Evolutionary conservation across 2,113 vertebrate genomes (phyloP).

Genomic region (Falcunculus frontatus): DNA sequence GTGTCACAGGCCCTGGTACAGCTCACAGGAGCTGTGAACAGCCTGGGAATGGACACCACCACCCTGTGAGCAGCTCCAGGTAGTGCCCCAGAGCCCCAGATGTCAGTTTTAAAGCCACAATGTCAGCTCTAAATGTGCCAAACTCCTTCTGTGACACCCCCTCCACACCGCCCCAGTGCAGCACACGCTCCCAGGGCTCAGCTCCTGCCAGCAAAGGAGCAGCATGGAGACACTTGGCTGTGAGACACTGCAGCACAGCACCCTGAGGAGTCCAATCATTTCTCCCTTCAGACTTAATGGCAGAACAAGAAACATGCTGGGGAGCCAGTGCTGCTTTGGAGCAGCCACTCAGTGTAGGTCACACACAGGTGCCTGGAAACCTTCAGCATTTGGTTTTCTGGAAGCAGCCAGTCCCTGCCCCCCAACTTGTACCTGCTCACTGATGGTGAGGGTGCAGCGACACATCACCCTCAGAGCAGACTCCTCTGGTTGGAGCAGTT

Average conservation of each 20-base stretch:
- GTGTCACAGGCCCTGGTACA: not conserved
- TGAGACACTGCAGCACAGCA: not conserved
- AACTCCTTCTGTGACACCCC: not conserved
- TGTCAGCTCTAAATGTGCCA: not conserved
- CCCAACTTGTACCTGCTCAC: accelerated
- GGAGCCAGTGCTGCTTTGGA: not conserved
- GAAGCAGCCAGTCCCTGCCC: not conserved
- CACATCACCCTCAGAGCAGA: accelerated
- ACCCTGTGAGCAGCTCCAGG: not conserved
- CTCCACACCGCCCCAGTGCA: accelerated
- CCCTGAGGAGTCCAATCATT: not conserved
- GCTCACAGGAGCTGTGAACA: not conserved
- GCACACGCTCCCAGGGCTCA: not conserved
- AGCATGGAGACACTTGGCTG: accelerated
- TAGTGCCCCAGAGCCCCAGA: not conserved
- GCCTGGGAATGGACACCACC: not conserved
- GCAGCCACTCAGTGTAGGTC: accelerated
- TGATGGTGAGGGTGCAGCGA: accelerated
- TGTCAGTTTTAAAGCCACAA: not conserved
- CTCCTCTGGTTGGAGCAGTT: accelerated
- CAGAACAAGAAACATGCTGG: not conserved
- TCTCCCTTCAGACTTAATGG: not conserved
- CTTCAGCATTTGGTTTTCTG: not conserved
- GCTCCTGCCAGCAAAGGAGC: not conserved
- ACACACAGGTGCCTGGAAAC: not conserved